Percentiles rank a stretch among this genome's conserved stretches.
These are phyloP conservation scores for Acanthosepion esculentum DNA, from an alignment of 2,888 invertebrate species.

Conservation along the genomic window DNA sequence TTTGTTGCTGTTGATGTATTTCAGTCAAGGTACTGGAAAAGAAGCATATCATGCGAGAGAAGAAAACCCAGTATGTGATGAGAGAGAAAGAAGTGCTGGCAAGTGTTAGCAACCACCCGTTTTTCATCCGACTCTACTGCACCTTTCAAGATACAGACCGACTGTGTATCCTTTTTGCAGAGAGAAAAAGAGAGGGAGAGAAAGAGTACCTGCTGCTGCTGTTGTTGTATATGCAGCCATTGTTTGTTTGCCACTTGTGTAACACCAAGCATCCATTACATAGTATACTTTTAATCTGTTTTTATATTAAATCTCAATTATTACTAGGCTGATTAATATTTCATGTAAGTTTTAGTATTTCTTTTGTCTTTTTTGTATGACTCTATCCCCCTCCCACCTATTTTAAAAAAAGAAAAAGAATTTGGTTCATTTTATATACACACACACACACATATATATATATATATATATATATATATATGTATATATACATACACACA, in stretches of 20 bases:
- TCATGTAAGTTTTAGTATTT: too few relatives aligned
- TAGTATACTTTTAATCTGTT: neutral
- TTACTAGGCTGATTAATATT: too few relatives aligned
- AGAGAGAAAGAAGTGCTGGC: constrained; percentile 95
- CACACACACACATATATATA: too few relatives aligned
- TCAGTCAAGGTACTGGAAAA: constrained; percentile 98
- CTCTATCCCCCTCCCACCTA: too few relatives aligned
- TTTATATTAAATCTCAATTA: too few relatives aligned
- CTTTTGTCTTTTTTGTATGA: too few relatives aligned
- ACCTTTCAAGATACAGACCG: constrained; percentile 96
- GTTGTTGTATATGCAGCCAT: neutral
- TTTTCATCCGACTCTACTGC: constrained; percentile 94
- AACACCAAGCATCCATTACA: neutral
- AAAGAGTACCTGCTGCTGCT: neutral
- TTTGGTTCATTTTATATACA: too few relatives aligned
- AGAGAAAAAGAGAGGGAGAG: neutral
- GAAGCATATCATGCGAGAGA: constrained; percentile 91
- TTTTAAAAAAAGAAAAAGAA: too few relatives aligned
- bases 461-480: too few relatives aligned
- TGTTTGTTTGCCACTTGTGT: neutral
- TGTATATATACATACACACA: too few relatives aligned
- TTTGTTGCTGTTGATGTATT: constrained; percentile 68
- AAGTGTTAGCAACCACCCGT: constrained; percentile 83
- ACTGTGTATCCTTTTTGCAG: constrained; percentile 80
- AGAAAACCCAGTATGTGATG: constrained; percentile 92